Evolutionary conservation across 1,140 invertebrate species (phyloP).

Genomic region (Anoplolepis gracilipes): DNA sequence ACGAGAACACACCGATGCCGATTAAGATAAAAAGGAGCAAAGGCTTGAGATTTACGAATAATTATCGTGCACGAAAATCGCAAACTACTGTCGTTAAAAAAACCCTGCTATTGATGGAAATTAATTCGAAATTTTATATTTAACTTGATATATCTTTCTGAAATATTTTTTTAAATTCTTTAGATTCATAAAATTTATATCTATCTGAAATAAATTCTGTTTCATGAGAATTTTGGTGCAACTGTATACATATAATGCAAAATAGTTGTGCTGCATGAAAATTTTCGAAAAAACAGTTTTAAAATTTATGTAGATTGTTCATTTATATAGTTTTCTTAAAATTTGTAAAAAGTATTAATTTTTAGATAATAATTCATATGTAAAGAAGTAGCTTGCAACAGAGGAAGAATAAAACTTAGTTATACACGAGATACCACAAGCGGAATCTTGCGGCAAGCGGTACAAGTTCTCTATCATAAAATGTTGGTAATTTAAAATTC

Average conservation of each 20-base stretch:
- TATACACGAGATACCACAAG: not conserved
- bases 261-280: not conserved
- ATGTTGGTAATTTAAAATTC: slow-evolving; percentile 6
- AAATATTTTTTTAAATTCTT: not conserved
- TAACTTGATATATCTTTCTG: not conserved
- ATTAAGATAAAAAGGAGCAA: slow-evolving; percentile 26
- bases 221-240: not conserved
- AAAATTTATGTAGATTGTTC: slow-evolving; percentile 5
- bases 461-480: not conserved
- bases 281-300: not conserved
- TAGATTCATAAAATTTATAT: not conserved
- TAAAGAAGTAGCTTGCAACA: not conserved
- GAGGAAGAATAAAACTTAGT: not conserved
- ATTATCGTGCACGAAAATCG: not conserved
- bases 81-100: not conserved
- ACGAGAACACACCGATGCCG: slow-evolving; percentile 44
- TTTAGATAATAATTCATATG: not conserved
- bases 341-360: not conserved
- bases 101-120: not conserved
- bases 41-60: slow-evolving; percentile 22
- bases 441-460: slow-evolving; percentile 17
- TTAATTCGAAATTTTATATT: not conserved
- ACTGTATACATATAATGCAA: not conserved
- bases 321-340: not conserved
- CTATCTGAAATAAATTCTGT: not conserved